phyloP scores from a whole-genome alignment of 2,888 invertebrate species.

The Ramazzottius varieornatus region DNA sequence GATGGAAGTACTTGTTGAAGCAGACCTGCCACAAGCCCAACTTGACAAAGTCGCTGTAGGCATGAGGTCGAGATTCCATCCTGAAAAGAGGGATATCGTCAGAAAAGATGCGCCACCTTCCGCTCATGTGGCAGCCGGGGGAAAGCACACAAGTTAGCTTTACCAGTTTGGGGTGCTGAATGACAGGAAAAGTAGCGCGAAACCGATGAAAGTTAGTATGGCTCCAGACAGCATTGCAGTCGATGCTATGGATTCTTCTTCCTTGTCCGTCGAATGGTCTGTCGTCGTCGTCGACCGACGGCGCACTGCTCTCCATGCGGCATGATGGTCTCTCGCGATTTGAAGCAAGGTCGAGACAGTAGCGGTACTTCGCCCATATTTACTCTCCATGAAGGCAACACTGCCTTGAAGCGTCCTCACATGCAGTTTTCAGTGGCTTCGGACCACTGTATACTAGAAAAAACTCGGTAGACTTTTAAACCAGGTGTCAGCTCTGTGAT shows the following conservation, averaged over 20 bases:
- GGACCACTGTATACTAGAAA: too few relatives aligned
- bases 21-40: slow-evolving; percentile 24
- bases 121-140: too few relatives aligned
- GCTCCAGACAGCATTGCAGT: neutral
- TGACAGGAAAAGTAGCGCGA: neutral
- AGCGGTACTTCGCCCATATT: too few relatives aligned
- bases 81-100: neutral
- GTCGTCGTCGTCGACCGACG: neutral
- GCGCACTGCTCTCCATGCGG: neutral
- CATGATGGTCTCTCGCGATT: neutral
- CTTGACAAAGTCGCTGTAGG: slow-evolving; percentile 15
- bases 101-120: too few relatives aligned
- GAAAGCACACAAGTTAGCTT: too few relatives aligned
- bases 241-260: neutral
- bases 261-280: neutral
- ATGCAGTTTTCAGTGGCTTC: too few relatives aligned
- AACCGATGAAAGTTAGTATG: neutral
- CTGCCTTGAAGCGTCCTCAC: too few relatives aligned
- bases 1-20: slow-evolving; percentile 21
- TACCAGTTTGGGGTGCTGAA: neutral
- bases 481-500: too few relatives aligned
- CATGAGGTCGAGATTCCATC: neutral
- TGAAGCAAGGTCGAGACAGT: neutral
- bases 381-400: too few relatives aligned
- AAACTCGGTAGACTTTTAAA: too few relatives aligned